Conservation (phyloP, 2,113 vertebrate species). For the Actenoides lindsayi region DNA sequence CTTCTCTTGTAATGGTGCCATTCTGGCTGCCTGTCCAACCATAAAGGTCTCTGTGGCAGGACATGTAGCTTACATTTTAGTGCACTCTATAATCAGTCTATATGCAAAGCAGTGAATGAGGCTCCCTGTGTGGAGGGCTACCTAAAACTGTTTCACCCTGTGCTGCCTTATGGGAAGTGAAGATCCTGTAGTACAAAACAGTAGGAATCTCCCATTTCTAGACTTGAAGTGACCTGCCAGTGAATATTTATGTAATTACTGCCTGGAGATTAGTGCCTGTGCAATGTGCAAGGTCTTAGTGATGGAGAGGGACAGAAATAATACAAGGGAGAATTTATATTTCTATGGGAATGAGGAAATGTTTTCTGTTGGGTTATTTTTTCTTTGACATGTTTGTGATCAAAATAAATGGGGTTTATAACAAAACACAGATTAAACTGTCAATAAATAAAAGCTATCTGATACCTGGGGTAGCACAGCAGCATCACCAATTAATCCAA, state of each 20-base stretch:
- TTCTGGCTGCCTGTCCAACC: background rate
- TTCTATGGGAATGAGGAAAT: background rate
- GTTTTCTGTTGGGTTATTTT: background rate
- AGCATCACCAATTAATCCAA: background rate
- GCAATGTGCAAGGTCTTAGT: background rate
- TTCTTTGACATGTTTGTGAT: background rate
- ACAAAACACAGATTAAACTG: background rate
- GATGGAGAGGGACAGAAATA: background rate
- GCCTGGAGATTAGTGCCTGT: background rate
- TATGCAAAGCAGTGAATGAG: background rate
- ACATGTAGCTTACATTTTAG: background rate
- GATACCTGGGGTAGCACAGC: background rate
- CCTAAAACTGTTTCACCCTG: background rate
- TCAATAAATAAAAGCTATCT: background rate
- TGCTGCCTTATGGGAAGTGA: background rate
- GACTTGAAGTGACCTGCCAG: background rate
- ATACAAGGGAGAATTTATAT: background rate
- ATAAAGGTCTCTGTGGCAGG: background rate
- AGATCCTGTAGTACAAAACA: background rate
- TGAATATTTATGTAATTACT: background rate
- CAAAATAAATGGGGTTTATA: background rate
- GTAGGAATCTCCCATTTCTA: background rate
- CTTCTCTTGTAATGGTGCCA: background rate
- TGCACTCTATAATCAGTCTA: background rate
- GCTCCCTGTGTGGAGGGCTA: background rate